Evolutionary conservation across 2,888 invertebrate species (phyloP).

Genomic region (Eledone cirrhosa): DNA sequence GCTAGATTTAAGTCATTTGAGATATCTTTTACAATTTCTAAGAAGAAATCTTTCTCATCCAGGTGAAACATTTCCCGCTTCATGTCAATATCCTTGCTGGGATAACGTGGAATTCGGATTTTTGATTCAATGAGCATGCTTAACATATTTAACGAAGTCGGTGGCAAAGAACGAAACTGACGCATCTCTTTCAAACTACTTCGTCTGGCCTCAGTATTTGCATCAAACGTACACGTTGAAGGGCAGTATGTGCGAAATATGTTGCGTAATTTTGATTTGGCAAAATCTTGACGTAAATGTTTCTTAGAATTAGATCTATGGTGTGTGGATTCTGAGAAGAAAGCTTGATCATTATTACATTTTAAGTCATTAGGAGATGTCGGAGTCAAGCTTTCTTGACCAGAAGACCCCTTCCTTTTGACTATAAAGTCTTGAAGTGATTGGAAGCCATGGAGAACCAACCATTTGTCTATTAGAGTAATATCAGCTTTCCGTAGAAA

Average conservation of each 20-base stretch:
- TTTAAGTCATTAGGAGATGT: conserved; percentile 48
- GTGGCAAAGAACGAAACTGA: conserved; percentile 70
- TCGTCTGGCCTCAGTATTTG: conserved; percentile 62
- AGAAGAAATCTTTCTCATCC: conserved; percentile 70
- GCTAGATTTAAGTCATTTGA: conserved; percentile 70
- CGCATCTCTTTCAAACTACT: conserved; percentile 70
- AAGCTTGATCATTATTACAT: conserved; percentile 41
- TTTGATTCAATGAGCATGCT: conserved; percentile 70
- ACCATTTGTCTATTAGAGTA: conserved; percentile 68
- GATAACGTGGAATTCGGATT: conserved; percentile 68
- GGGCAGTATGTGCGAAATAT: conserved; percentile 68
- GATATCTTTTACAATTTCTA: conserved; percentile 70
- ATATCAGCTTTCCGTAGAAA: conserved; percentile 69
- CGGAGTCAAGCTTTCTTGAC: conserved; percentile 47
- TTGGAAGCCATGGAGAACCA: conserved; percentile 67
- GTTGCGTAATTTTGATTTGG: conserved; percentile 68
- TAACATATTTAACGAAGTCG: conserved; percentile 69
- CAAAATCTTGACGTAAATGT: conserved; percentile 69
- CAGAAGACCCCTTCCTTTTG: conserved; percentile 38
- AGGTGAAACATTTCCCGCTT: conserved; percentile 64
- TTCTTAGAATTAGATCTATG: conserved; percentile 68
- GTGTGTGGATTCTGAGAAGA: conserved; percentile 50
- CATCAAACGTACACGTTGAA: conserved; percentile 39
- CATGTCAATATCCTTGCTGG: conserved; percentile 68
- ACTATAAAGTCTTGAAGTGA: conserved; percentile 64